phyloP scores from a whole-genome alignment of 2,888 invertebrate genomes.

The Tupiocoris notatus region DNA sequence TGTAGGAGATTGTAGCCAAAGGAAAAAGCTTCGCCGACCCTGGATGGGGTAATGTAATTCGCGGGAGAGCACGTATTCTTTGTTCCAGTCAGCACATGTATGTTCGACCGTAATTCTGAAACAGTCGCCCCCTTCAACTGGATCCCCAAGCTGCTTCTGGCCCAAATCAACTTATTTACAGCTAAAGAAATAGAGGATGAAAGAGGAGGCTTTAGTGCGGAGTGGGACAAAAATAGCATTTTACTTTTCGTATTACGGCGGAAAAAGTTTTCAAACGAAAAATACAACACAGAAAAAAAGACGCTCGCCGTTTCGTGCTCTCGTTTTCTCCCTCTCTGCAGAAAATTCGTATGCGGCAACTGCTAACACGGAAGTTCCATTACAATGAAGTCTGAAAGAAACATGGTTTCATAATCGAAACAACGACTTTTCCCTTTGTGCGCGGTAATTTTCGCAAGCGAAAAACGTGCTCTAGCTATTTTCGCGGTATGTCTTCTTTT shows the following conservation, averaged over 20 bases:
- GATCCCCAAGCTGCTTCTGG: slow-evolving; percentile 7
- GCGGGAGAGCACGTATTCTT: slow-evolving; percentile 25
- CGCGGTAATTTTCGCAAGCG: neutral
- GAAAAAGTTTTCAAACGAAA: neutral
- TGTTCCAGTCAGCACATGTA: slow-evolving; percentile 32
- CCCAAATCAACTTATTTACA: slow-evolving; percentile 33
- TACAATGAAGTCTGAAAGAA: slow-evolving; percentile 27
- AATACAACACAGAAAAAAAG: neutral
- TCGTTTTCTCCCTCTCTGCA: neutral
- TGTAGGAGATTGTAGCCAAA: neutral
- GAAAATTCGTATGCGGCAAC: slow-evolving; percentile 23
- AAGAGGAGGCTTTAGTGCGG: neutral
- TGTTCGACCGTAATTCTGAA: slow-evolving; percentile 26
- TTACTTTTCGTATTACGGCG: slow-evolving; percentile 19
- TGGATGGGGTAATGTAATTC: slow-evolving; percentile 25
- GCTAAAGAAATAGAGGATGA: neutral
- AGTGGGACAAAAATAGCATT: neutral
- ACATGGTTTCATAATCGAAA: slow-evolving; percentile 15
- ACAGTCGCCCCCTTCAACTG: slow-evolving; percentile 24
- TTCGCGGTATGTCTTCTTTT: too few species aligned
- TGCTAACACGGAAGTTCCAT: slow-evolving; percentile 28
- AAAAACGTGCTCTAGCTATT: neutral
- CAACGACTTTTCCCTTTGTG: neutral
- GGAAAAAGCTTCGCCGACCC: neutral
- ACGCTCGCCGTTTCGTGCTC: neutral